A percentile compares a stretch with the other conserved stretches of the same genome.
Conservation (phyloP, 2,888 invertebrate genomes). For the Orthosia gothica region DNA sequence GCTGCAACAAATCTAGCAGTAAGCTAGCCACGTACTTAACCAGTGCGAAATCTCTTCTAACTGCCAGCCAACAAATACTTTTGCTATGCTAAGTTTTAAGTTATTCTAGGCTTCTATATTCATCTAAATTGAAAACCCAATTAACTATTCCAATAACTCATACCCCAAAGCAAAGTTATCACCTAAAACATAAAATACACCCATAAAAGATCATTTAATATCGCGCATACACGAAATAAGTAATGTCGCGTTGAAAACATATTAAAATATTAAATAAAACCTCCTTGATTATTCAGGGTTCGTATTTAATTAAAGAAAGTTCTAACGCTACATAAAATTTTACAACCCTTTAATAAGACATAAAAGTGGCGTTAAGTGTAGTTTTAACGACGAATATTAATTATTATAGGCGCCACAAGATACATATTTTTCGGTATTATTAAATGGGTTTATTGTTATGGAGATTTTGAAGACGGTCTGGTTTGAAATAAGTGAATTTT, state of each 20-base stretch:
- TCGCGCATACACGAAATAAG: slow-evolving; percentile 70
- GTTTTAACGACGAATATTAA: slow-evolving; percentile 88
- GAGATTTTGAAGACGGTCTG: slow-evolving; percentile 18
- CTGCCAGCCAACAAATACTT: no score
- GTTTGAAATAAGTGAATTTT: slow-evolving; percentile 8
- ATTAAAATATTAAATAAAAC: slow-evolving; percentile 82
- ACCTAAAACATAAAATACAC: slow-evolving; percentile 29
- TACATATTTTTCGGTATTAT: slow-evolving; percentile 78
- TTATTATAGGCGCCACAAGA: slow-evolving; percentile 85
- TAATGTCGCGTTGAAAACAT: slow-evolving; percentile 70
- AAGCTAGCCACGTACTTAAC: no score
- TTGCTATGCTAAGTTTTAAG: background rate
- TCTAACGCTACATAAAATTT: slow-evolving; percentile 88
- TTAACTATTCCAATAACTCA: slow-evolving; percentile 21
- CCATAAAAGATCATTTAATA: slow-evolving; percentile 62
- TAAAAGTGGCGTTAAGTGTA: slow-evolving; percentile 86
- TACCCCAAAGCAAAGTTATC: slow-evolving; percentile 11
- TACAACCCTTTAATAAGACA: slow-evolving; percentile 91
- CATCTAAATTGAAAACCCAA: slow-evolving; percentile 12
- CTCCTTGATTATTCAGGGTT: slow-evolving; percentile 88
- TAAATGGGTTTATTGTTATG: slow-evolving; percentile 70
- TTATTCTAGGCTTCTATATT: background rate
- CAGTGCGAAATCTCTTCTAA: no score
- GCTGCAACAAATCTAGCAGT: no score
- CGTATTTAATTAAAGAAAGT: slow-evolving; percentile 90